Base-by-base conservation (phyloP, 2,888 invertebrate genomes). In the Danaus chrysippus region DNA sequence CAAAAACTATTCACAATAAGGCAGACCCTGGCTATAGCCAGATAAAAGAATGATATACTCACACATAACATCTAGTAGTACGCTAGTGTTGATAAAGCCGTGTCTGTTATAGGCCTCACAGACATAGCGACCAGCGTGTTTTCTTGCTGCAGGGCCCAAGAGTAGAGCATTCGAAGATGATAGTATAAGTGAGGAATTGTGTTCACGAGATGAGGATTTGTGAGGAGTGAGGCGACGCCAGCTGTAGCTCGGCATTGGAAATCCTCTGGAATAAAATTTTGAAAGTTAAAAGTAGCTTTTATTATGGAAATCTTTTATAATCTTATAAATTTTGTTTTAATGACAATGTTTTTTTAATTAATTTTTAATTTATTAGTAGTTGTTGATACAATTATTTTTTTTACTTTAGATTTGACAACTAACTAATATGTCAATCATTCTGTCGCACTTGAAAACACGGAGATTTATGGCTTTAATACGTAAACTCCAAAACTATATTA, bases 51-150 rank as follows among this genome's bases (percentile, higher is more conserved):
- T 13, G 15, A 53, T 12, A 42, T 62, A 93, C 95, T 95, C 88
- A 97, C 97, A 97, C 87, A 95, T 93, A 49, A 98, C 96, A 83
- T 96, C 95, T 72, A 98, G 91, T 69, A 92, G 90, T 5, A 95
- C 94, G 17, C 93, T 92, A 11, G 94, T 93, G 56, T 92, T 93
- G 67, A 93, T 92, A 59, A 92, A 92, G 15, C 97, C 98, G 67
- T 97, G 97, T 70, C 94, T 93, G 83, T 98, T 96, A 74, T 87
- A 92, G 0, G 96, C 95, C 70, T 94, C 93, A 78, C 98, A 98
- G 54, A 94, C 90, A 79, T 97, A 97, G 63, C 93, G 92, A 0
- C 97, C 97, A 42, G 93, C 94, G 72, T 95, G 94, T 10, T 93
- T 92, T 70, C 96, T 91, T 62, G 93, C 92, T 67, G 96, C 93